A percentile compares a stretch with the other conserved stretches of the same genome.
phyloP scores from a whole-genome alignment of 2,113 vertebrate species.

The Synchiropus splendidus region DNA sequence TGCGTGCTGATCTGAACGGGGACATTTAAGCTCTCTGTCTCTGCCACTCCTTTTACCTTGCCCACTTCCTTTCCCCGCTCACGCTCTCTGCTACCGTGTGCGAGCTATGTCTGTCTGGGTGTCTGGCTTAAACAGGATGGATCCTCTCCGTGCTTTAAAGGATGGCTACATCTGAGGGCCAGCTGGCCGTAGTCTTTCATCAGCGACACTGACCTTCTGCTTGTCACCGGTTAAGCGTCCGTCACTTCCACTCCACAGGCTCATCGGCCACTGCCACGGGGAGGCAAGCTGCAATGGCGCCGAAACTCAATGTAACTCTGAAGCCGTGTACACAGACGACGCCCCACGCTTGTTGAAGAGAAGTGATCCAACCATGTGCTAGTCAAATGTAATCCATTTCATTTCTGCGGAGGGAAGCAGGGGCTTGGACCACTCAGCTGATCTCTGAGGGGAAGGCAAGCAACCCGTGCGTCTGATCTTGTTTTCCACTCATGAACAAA shows the following conservation, averaged over 20 bases:
- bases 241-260: constrained; percentile 61
- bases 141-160: constrained; percentile 59
- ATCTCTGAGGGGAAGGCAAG: no score
- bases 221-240: constrained; percentile 62
- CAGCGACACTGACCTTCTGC: constrained; percentile 63
- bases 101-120: constrained; percentile 34
- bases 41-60: constrained; percentile 35
- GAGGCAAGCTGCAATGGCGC: constrained; percentile 44
- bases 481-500: no score
- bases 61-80: constrained; percentile 30
- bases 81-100: constrained; percentile 14
- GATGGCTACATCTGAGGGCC: constrained; percentile 61
- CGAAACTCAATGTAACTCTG: constrained; percentile 57
- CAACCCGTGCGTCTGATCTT: no score
- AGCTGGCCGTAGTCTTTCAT: constrained; percentile 61
- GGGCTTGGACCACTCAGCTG: no score
- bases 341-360: constrained; percentile 21
- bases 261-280: constrained; percentile 58
- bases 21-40: constrained; percentile 50
- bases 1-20: constrained; percentile 52
- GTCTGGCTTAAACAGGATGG: constrained; percentile 61
- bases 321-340: constrained; percentile 47
- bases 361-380: constrained; percentile 28
- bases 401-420: no score
- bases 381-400: background rate